These are phyloP conservation scores for Atractosteus spatula DNA, from an alignment of 2,113 vertebrate genomes.

Conservation along the genomic window DNA sequence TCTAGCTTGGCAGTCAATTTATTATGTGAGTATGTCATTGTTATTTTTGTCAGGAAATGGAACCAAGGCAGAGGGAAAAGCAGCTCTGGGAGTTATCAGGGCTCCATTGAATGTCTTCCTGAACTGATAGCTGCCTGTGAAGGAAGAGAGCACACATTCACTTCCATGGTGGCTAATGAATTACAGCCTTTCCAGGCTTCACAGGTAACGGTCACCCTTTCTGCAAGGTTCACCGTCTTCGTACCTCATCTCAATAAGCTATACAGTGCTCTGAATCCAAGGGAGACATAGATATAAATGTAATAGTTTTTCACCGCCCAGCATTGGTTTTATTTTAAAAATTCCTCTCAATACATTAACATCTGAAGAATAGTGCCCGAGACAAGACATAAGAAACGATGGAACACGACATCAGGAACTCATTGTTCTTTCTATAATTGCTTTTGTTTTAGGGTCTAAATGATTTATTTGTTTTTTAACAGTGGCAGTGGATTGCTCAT, in stretches of 20 bases:
- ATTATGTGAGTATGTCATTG: constrained; percentile 26
- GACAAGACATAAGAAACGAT: too few species aligned
- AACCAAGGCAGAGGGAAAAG: constrained; percentile 55
- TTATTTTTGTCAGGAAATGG: constrained; percentile 71
- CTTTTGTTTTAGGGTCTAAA: too few species aligned
- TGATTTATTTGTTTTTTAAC: too few species aligned
- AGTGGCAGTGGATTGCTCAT: too few species aligned
- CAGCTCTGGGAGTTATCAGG: constrained; percentile 44
- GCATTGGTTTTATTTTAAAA: too few species aligned
- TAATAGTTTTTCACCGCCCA: too few species aligned
- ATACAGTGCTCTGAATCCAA: not conserved
- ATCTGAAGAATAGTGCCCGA: too few species aligned
- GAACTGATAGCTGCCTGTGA: constrained; percentile 84
- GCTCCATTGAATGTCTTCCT: constrained; percentile 85
- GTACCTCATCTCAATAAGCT: not conserved
- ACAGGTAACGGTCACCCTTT: constrained; percentile 69
- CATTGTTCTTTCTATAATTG: too few species aligned
- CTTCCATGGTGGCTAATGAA: constrained; percentile 69
- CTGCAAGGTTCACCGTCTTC: not conserved
- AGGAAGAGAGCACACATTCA: constrained; percentile 77
- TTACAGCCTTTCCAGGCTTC: constrained; percentile 66
- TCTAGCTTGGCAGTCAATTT: constrained; percentile 6
- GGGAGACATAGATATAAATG: not conserved
- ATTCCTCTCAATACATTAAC: too few species aligned
- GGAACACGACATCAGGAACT: not conserved